These are phyloP conservation scores for Heliconius melpomene DNA, from an alignment of 1,140 invertebrate genomes.

Conservation along the genomic window DNA sequence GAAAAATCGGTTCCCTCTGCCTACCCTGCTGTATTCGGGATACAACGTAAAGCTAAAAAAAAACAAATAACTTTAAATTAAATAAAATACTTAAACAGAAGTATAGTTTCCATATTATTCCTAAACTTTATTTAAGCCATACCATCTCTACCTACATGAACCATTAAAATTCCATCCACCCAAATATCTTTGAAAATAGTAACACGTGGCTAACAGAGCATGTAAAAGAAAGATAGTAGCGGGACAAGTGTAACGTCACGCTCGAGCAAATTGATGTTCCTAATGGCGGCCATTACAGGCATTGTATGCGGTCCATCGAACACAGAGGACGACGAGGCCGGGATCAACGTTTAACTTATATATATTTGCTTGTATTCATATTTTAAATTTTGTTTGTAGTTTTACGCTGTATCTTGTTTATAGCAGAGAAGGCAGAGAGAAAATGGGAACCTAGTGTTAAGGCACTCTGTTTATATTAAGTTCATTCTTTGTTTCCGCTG, in stretches of 20 bases:
- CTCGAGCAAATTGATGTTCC: slow-evolving; percentile 69
- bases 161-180: slow-evolving; percentile 23
- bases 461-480: no score
- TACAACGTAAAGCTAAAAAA: no score
- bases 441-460: no score
- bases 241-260: slow-evolving; percentile 69
- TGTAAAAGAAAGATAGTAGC: slow-evolving; percentile 58
- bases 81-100: no score
- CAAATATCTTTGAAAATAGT: slow-evolving; percentile 42
- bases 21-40: no score
- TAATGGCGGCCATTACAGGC: slow-evolving; percentile 74
- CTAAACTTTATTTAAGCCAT: not conserved
- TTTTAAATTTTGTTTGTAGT: not conserved
- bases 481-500: not conserved
- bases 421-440: no score
- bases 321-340: slow-evolving; percentile 59
- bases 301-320: slow-evolving; percentile 69
- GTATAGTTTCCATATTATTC: not conserved
- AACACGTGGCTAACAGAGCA: slow-evolving; percentile 53
- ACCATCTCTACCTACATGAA: not conserved
- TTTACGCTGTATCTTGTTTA: no score
- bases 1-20: no score
- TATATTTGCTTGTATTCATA: slow-evolving; percentile 6
- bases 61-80: no score
- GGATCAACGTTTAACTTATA: slow-evolving; percentile 45